Conservation (phyloP, 2,797 vertebrate genomes). For the Coranthus polyacanthus region DNA sequence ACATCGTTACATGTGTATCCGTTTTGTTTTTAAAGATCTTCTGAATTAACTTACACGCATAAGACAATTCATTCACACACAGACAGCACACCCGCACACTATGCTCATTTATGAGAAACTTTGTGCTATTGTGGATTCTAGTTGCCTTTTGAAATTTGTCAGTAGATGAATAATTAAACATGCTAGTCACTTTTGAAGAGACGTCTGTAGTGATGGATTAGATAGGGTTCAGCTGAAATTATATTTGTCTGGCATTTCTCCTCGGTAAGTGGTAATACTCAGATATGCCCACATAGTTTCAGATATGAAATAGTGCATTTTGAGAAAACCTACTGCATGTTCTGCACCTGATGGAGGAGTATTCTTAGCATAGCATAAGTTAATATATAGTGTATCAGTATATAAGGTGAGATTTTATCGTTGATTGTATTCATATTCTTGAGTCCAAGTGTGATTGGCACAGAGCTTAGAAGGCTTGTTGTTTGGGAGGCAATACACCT, state of each 20-base stretch:
- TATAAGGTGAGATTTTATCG: no score
- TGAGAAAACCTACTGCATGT: conserved; percentile 51
- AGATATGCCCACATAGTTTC: conserved; percentile 58
- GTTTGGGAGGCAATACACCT: conserved; percentile 26
- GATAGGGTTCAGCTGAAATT: conserved; percentile 69
- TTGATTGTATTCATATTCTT: conserved; percentile 13
- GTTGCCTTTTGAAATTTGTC: conserved; percentile 61
- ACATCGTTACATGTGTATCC: conserved; percentile 1
- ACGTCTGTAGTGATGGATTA: conserved; percentile 70
- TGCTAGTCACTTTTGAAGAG: conserved; percentile 63
- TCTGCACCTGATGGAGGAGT: conserved; percentile 24
- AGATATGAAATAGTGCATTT: conserved; percentile 58
- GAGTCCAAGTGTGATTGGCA: conserved; percentile 29
- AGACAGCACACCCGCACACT: background rate
- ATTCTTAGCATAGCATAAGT: conserved; percentile 21
- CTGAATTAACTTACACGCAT: conserved; percentile 8
- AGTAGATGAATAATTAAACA: conserved; percentile 76
- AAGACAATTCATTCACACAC: conserved; percentile 8
- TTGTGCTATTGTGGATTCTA: conserved; percentile 37
- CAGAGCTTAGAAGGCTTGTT: conserved; percentile 17
- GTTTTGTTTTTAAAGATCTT: background rate
- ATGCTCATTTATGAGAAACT: conserved; percentile 25
- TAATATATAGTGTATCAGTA: conserved; percentile 6
- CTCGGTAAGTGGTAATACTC: conserved; percentile 58
- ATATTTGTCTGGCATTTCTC: conserved; percentile 69